phyloP scores from a whole-genome alignment of 2,113 vertebrate genomes.

The Spermophilus dauricus region DNA sequence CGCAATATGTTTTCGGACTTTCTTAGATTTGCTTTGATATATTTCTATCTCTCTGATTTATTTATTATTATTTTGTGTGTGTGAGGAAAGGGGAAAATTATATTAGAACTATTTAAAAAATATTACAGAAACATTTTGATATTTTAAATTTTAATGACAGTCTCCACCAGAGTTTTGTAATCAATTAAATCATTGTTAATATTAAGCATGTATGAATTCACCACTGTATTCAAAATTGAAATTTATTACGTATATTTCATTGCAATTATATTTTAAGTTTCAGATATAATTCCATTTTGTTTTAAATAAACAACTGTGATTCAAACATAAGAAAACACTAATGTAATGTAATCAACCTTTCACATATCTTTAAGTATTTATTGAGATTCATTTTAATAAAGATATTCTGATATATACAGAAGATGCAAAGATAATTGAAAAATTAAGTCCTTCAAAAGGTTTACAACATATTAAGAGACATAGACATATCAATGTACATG shows the following conservation, averaged over 20 bases:
- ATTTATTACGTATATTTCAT: neutral
- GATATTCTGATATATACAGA: neutral
- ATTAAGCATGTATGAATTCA: neutral
- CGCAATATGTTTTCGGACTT: neutral
- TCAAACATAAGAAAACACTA: neutral
- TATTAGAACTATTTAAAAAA: neutral
- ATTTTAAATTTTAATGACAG: neutral
- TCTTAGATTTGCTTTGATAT: neutral
- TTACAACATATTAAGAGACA: neutral
- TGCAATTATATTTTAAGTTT: neutral
- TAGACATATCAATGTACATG: neutral
- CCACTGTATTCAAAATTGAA: neutral
- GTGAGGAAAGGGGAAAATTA: fast-evolving
- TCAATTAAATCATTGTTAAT: neutral
- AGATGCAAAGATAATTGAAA: neutral
- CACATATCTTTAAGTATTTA: neutral
- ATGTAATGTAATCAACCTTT: neutral
- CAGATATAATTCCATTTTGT: neutral
- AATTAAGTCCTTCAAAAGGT: neutral
- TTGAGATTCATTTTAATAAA: neutral
- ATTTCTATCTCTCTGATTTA: neutral
- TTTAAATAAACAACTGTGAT: neutral
- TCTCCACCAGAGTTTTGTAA: neutral
- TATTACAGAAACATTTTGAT: neutral
- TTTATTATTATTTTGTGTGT: neutral